Base-by-base conservation (phyloP, 2,797 vertebrate species). In the Lutjanus campechanus region DNA sequence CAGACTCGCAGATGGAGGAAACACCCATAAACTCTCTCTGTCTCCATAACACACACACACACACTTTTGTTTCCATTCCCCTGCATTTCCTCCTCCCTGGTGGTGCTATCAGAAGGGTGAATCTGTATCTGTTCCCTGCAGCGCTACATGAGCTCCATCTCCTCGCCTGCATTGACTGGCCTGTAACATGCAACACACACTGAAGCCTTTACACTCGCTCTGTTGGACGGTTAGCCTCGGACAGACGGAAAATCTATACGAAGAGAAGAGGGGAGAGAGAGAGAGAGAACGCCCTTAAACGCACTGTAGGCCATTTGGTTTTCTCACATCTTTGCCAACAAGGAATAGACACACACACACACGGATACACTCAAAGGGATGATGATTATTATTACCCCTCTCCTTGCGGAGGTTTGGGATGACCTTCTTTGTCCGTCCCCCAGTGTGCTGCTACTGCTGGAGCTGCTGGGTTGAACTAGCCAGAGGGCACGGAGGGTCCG, bases 341-440 rank as follows among this genome's bases (percentile, higher is more conserved):
- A 76, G 49, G 69, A 85, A 60, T 69, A 64, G n/a, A 54, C 47
- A 69, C 50, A 58, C 22, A 77, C 41, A 76, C 66, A 61, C 40
- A 77, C 36, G 54, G 17, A 89, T 44, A 63, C 19, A 53, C 71
- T 76, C 53, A 70, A 63, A 82, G 76, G 59, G 60, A 73, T 84
- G 80, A 86, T 85, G 89, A 90, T 93, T 86, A 92, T 93, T 91
- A 94, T 93, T 91, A 87, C 85, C 79, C 41, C 46, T 93, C 90
- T 92, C 84, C 87, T 92, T 90, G 85, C 77, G 76, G 85, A 83
- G 85, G 83, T 91, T 78, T 76, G 86, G 78, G 85, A 79, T 90
- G 91, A 94, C 94, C 92, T 93, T 93, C 87, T 74, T 70, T 89
- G 86, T 86, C 79, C 29, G 13, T 85, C 88, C 87, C 85, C 80